Evolutionary conservation across 2,888 invertebrate genomes (phyloP).

Genomic region (Plebejus argus): DNA sequence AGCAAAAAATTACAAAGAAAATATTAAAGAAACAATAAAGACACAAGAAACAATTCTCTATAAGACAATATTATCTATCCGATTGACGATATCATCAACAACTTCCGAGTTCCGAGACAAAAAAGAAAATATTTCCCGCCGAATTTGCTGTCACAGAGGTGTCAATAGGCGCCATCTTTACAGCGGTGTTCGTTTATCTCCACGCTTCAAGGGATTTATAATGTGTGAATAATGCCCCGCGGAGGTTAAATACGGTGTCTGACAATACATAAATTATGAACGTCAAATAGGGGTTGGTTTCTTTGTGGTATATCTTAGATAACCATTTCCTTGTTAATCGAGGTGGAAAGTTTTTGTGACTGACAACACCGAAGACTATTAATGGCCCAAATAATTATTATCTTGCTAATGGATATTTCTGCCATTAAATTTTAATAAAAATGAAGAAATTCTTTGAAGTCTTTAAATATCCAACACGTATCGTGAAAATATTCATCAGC

Average conservation of each 20-base stretch:
- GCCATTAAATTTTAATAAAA: not conserved
- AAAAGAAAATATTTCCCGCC: conserved; percentile 54
- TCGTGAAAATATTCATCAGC: not conserved
- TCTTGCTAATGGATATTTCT: conserved; percentile 27
- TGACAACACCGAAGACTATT: conserved; percentile 33
- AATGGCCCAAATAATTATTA: conserved; percentile 26
- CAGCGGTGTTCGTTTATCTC: conserved; percentile 64
- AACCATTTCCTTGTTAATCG: conserved; percentile 73
- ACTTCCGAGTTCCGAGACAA: conserved; percentile 33
- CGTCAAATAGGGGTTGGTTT: conserved; percentile 54
- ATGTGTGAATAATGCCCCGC: conserved; percentile 74
- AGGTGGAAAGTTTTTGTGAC: conserved; percentile 58
- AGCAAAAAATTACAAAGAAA: not conserved
- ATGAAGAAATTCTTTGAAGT: not conserved
- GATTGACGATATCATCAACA: conserved; percentile 32
- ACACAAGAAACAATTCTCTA: conserved; percentile 28
- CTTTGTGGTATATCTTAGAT: conserved; percentile 56
- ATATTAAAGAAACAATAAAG: conserved; percentile 36
- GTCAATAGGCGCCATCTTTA: conserved; percentile 66
- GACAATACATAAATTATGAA: conserved; percentile 78
- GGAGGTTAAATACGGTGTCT: conserved; percentile 69
- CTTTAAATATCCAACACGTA: not conserved
- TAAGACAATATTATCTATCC: conserved; percentile 10
- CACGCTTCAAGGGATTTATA: conserved; percentile 74
- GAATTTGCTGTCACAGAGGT: conserved; percentile 62